Evolutionary conservation across 1,140 invertebrate species (phyloP).

Genomic region (Meloidogyne floridensis): DNA sequence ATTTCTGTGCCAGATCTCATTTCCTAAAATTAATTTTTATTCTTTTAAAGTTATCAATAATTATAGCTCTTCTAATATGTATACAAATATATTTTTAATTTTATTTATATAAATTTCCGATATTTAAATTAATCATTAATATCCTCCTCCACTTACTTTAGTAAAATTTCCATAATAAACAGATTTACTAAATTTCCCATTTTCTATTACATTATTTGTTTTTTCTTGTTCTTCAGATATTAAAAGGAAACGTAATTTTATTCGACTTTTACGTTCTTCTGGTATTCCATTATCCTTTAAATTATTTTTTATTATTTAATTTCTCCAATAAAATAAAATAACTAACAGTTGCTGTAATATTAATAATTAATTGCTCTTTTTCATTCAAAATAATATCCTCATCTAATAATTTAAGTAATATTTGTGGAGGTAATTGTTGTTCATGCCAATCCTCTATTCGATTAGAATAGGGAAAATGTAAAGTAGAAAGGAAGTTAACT

Average conservation of each 20-base stretch:
- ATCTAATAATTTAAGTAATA: slow-evolving; percentile 21
- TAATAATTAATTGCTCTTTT: slow-evolving; percentile 5
- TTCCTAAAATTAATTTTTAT: slow-evolving; percentile 24
- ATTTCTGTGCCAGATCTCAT: slow-evolving; percentile 35
- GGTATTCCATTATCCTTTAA: slow-evolving; percentile 9
- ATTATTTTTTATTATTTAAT: not conserved
- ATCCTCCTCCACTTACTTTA: slow-evolving; percentile 29
- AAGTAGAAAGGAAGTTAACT: not conserved
- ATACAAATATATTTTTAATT: too few relatives aligned
- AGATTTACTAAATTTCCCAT: slow-evolving; percentile 16
- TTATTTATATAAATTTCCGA: too few relatives aligned
- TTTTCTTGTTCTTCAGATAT: not conserved
- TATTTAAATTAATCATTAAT: too few relatives aligned
- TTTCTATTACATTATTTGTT: not conserved
- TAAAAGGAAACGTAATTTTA: not conserved
- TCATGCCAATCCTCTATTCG: slow-evolving; percentile 26
- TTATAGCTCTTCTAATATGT: too few relatives aligned
- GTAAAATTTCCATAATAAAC: slow-evolving; percentile 53
- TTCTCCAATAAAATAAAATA: not conserved
- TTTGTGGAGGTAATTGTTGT: slow-evolving; percentile 15
- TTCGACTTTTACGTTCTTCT: slow-evolving; percentile 2
- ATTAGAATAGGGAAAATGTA: slow-evolving; percentile 14
- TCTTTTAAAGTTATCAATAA: not conserved
- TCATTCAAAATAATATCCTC: not conserved
- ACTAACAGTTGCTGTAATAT: not conserved